phyloP scores from a whole-genome alignment of 2,888 invertebrate species.

The Drosophila barbarae region DNA sequence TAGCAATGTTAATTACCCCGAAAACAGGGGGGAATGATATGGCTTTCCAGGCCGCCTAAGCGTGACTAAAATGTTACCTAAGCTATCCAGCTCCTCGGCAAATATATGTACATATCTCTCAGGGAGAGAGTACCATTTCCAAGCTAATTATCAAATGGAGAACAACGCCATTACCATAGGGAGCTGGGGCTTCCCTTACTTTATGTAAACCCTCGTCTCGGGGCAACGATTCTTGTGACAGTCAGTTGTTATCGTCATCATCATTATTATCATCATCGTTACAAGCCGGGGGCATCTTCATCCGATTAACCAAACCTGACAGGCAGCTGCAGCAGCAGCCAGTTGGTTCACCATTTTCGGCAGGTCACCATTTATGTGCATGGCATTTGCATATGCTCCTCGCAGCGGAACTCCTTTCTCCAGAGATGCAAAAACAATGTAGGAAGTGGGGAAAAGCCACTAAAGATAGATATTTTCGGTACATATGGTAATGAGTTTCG shows the following conservation, averaged over 20 bases:
- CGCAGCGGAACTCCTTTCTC: constrained; percentile 32
- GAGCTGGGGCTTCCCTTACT: constrained; percentile 20
- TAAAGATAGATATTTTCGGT: neutral
- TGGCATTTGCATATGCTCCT: constrained; percentile 22
- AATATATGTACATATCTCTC: constrained; percentile 5
- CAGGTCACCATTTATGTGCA: constrained; percentile 34
- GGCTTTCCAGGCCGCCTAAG: constrained; percentile 64
- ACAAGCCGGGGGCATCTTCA: constrained; percentile 22
- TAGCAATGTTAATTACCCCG: constrained; percentile 64
- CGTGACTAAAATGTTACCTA: constrained; percentile 73
- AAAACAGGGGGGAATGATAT: constrained; percentile 52
- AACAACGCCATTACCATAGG: constrained; percentile 62
- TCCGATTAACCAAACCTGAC: constrained; percentile 26
- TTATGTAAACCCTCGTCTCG: constrained; percentile 56
- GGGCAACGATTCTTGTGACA: constrained; percentile 36
- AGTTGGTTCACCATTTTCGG: constrained; percentile 19
- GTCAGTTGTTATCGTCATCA: constrained; percentile 27
- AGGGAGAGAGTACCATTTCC: constrained; percentile 35
- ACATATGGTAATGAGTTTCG: constrained; percentile 5
- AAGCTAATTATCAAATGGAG: constrained; percentile 61
- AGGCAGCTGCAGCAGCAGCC: constrained; percentile 13
- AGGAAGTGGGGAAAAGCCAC: constrained; percentile 11
- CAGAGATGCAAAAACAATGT: constrained; percentile 1
- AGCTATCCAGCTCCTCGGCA: constrained; percentile 41
- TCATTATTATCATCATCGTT: constrained; percentile 10